Evolutionary conservation across 2,888 invertebrate genomes (phyloP), one percentile per base, ranked within the genome.

Genomic region (Aradus depressus): DNA sequence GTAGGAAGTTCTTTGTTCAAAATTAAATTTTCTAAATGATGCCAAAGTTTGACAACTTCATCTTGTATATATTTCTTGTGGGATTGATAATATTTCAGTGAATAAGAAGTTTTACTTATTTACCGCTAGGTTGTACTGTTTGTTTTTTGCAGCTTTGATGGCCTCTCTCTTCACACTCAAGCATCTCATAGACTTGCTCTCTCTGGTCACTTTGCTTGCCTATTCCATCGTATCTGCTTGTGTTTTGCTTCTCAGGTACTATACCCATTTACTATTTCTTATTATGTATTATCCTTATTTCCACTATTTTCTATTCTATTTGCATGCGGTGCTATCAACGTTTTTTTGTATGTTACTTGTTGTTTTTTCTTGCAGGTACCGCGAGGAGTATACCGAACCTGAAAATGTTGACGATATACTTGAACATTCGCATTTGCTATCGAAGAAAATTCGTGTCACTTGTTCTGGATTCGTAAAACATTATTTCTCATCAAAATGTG

Each of bases 141-240:
- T 34, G 44, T 45, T 35, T 37, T 50, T 70, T 70, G 10, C 64
- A 81, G 87, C 84, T 21, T 67, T 84, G 0, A 72, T 92, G 65
- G 86, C 91, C 0, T 82, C 88, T 60, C 67, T 90, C 45, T 85
- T 93, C 64, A 82, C 91, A 64, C 70, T 92, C 54, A 75, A 79
- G 10, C 85, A 88, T 61, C 70, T 93, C 44, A 86, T 91, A 19
- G 86, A 84, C 63, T 86, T 93, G 76, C 85, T 93, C 78, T 90
- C 90, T 1, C 90, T 93, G 62, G 88, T 87, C 4, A 88, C 89
- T 0, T 68, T 90, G 18, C 70, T 87, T 50, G 88, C 89, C 0
- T 92, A 92, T 67, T 86, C 89, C 0, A 86, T 92, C 66, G 92
- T 93, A 2, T 87, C 90, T 1, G 81, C 85, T 3, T 87, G 87